Conservation (phyloP, 2,113 vertebrate genomes). For the Henicopernis longicauda region DNA sequence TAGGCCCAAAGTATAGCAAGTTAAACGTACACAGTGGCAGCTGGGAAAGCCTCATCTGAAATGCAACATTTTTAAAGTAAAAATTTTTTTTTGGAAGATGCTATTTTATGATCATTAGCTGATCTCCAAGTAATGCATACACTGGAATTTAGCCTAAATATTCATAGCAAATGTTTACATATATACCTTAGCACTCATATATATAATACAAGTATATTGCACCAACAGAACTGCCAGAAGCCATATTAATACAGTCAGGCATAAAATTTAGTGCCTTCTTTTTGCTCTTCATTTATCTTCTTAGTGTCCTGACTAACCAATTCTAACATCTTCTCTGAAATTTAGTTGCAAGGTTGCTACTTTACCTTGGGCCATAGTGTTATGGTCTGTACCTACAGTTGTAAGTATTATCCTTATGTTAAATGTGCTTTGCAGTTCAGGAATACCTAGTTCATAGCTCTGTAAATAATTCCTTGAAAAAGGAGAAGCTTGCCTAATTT, state of each 20-base stretch:
- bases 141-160: not conserved
- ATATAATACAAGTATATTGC: constrained; percentile 11
- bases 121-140: not conserved
- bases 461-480: constrained; percentile 35
- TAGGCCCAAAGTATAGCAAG: constrained; percentile 17
- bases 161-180: not conserved
- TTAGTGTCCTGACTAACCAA: not conserved
- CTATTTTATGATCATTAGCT: not conserved
- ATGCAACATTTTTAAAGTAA: not conserved
- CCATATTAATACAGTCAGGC: not conserved
- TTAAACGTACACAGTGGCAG: constrained; percentile 18
- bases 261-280: not conserved
- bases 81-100: not conserved
- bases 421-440: constrained; percentile 51
- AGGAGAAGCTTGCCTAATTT: constrained; percentile 56
- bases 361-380: not conserved
- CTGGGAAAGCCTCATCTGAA: constrained; percentile 35
- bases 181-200: not conserved
- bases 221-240: constrained; percentile 2
- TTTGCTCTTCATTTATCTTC: not conserved
- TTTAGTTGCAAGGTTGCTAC: not conserved
- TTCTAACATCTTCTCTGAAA: not conserved
- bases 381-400: not conserved
- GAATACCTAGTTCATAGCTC: constrained; percentile 54
- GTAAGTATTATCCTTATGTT: not conserved